Evolutionary conservation across 2,113 vertebrate genomes (phyloP).

Genomic region (Carlito syrichta): DNA sequence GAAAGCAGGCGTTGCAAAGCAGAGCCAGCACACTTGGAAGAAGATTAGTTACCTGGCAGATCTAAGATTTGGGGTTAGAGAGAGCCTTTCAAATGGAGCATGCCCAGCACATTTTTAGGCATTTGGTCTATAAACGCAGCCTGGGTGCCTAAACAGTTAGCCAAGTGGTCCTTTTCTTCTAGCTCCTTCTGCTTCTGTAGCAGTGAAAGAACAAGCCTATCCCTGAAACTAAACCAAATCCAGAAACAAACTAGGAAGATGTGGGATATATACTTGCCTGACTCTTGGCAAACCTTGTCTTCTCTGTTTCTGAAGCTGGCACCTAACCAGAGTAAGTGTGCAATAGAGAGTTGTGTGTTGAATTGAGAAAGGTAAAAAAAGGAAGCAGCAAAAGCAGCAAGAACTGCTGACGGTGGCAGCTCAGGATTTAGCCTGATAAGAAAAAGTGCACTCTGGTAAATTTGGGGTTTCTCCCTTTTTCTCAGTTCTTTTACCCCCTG

Average conservation of each 20-base stretch:
- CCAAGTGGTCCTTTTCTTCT: not conserved
- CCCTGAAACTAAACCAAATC: not conserved
- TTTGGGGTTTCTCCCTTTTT: not conserved
- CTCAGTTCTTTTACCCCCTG: not conserved
- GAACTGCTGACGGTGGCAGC: not conserved
- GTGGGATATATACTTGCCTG: not conserved
- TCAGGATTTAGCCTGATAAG: not conserved
- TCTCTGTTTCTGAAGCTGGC: not conserved
- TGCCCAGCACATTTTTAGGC: not conserved
- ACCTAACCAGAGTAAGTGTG: not conserved
- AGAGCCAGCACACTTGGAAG: not conserved
- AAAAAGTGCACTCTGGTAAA: not conserved
- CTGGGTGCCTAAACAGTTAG: not conserved
- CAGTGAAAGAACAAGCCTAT: not conserved
- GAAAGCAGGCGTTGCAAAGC: slow-evolving; percentile 12
- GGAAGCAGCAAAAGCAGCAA: not conserved
- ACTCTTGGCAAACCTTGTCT: not conserved
- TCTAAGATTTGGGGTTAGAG: not conserved
- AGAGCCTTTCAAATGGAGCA: slow-evolving; percentile 27
- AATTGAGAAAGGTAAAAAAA: slow-evolving; percentile 5
- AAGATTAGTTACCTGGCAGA: not conserved
- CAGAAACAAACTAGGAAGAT: not conserved
- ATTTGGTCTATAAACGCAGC: not conserved
- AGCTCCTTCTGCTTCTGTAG: not conserved
- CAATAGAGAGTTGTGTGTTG: not conserved